phyloP scores from a whole-genome alignment of 2,888 invertebrate genomes.

The Tortricodes alternella region DNA sequence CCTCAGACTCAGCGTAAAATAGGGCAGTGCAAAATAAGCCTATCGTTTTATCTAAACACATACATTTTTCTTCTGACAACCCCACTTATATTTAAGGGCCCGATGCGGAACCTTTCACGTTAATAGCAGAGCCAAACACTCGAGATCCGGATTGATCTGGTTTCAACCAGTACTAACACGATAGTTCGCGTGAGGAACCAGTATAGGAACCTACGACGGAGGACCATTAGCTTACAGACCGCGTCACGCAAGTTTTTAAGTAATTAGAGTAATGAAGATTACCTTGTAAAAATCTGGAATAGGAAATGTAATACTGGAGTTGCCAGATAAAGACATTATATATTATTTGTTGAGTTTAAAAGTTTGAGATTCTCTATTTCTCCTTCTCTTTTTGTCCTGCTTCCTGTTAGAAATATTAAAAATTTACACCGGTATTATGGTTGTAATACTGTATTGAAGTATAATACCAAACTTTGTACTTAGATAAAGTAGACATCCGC shows the following conservation, averaged over 20 bases:
- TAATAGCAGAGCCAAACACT: conserved; percentile 40
- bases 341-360: no score
- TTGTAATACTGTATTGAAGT: no score
- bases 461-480: no score
- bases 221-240: conserved; percentile 14
- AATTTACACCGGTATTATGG: no score
- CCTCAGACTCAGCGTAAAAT: not conserved
- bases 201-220: conserved; percentile 14
- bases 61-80: conserved; percentile 10
- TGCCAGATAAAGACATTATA: no score
- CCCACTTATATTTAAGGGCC: conserved; percentile 11
- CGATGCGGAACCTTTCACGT: conserved; percentile 39
- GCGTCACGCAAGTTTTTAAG: conserved; percentile 1
- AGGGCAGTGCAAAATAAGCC: not conserved
- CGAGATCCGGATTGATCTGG: conserved; percentile 40
- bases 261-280: conserved; percentile 1
- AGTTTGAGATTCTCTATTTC: no score
- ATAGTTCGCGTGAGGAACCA: conserved; percentile 29
- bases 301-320: not conserved
- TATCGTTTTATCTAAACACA: conserved; percentile 11
- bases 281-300: not conserved
- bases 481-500: no score
- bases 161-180: conserved; percentile 35
- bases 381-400: no score
- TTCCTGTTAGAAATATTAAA: no score